Evolutionary conservation across 2,888 invertebrate species (phyloP).

Genomic region (Platycheirus rosarum): DNA sequence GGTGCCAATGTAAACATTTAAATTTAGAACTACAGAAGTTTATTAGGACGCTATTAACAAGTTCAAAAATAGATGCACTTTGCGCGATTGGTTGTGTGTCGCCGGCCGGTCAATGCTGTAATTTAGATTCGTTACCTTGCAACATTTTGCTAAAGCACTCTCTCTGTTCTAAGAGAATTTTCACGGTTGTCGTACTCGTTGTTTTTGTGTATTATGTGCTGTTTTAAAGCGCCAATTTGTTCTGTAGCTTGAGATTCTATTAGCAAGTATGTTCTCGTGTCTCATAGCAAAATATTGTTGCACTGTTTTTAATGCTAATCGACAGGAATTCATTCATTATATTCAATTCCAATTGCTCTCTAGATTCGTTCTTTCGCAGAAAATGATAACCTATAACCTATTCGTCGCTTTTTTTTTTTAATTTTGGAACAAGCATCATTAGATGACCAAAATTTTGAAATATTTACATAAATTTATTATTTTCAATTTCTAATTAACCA

Average conservation of each 20-base stretch:
- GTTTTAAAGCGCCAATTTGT: conserved; percentile 41
- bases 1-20: conserved; percentile 41
- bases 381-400: no score
- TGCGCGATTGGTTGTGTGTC: conserved; percentile 30
- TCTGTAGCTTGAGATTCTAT: not conserved
- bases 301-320: not conserved
- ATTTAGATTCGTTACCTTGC: conserved; percentile 42
- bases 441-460: no score
- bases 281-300: not conserved
- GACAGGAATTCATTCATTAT: conserved; percentile 64
- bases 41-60: conserved; percentile 13
- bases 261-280: no score
- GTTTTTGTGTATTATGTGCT: conserved; percentile 5
- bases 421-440: no score
- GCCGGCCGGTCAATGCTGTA: conserved; percentile 38
- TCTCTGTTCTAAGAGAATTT: conserved; percentile 28
- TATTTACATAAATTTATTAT: no score
- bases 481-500: no score
- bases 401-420: no score
- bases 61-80: conserved; percentile 11
- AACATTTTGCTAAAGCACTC: conserved; percentile 10
- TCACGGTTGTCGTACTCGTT: not conserved
- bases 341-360: conserved; percentile 34
- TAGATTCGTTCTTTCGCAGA: conserved; percentile 26
- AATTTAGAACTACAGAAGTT: conserved; percentile 42